Evolutionary conservation across 2,888 invertebrate species (phyloP).

Genomic region (Druceiella hillmani): DNA sequence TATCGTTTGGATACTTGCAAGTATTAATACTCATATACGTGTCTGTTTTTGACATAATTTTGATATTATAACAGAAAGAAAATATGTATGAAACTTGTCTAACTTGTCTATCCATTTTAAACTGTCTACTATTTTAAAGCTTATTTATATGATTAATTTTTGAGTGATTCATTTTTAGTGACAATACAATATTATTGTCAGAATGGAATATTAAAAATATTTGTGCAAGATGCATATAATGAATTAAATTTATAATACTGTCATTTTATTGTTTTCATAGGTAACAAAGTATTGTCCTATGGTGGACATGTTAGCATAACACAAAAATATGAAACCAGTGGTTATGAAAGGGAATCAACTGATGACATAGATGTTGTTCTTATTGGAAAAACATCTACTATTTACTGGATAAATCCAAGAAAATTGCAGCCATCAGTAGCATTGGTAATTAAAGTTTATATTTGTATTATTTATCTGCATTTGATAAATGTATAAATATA

Average conservation of each 20-base stretch:
- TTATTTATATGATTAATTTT: conserved; percentile 1
- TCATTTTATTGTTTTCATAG: conserved; percentile 38
- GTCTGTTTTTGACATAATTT: too few relatives aligned
- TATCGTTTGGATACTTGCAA: too few relatives aligned
- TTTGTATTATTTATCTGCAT: conserved; percentile 3
- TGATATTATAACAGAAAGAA: too few relatives aligned
- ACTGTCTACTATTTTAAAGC: conserved; percentile 1
- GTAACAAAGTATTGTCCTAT: conserved; percentile 79
- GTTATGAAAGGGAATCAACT: conserved; percentile 37
- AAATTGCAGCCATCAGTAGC: conserved; percentile 50
- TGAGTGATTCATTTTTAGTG: too few relatives aligned
- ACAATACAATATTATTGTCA: too few relatives aligned
- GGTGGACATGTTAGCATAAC: conserved; percentile 76
- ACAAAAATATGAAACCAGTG: conserved; percentile 60
- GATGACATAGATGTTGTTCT: conserved; percentile 80
- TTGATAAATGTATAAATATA: conserved; percentile 1
- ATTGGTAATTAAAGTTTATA: conserved; percentile 47
- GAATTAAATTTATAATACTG: conserved; percentile 4
- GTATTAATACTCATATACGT: too few relatives aligned
- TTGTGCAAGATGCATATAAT: neutral
- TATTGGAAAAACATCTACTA: conserved; percentile 67
- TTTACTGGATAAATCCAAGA: conserved; percentile 68
- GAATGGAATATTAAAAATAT: too few relatives aligned
- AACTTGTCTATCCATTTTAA: conserved; percentile 1
- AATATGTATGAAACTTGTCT: too few relatives aligned